Base-by-base conservation (phyloP, 30 jellyfish, hydroid and myxozoan species). In the Mastigias papua region DNA sequence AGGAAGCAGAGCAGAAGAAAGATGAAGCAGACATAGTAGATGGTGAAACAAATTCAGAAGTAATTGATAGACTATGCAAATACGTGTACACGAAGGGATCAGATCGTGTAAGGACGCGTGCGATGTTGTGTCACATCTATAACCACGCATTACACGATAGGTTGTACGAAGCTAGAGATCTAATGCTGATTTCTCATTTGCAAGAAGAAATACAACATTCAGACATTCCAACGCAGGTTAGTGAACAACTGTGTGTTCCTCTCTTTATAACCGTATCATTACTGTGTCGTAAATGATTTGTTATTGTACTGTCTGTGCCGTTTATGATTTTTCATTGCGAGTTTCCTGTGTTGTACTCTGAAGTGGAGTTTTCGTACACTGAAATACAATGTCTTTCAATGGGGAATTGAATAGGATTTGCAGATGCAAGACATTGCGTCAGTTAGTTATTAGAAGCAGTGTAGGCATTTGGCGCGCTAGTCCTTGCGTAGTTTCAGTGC, bases 131-230 rank as follows among this genome's bases (percentile, higher is more conserved):
- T 70, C 99, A 96, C 51, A 93, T 96, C 2, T 96, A 85, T 86
- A 98, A 96, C 80, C 99, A 96, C 81, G 99, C 99, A 0, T 82
- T 93, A 80, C 99, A 96, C 73, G 98, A 96, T 67, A 89, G 99
- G 34, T 89, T 97, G 92, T 92, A 73, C 78, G 99, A 92, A 81
- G 99, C 99, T 16, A 76, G 99, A 79, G 99, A 92, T 66, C 69
- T 96, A 92, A 92, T 96, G 94, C 83, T 96, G 80, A 92, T 92
- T 54, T 96, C 99, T 0, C 98, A 92, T 92, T 78, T 96, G 68
- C 99, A 96, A 86, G 98, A 86, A 62, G 93, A 93, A 20, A 96
- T 96, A 31, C 97, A 96, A 49, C 97, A 92, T 89, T 89, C 98
- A 23, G 99, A 96, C 86, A 77, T 92, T n/a, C 96, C 97, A 33